Evolutionary conservation across 2,797 vertebrate genomes (phyloP), one percentile per base, ranked within the genome.

Genomic region (Sebastes matsubarae): DNA sequence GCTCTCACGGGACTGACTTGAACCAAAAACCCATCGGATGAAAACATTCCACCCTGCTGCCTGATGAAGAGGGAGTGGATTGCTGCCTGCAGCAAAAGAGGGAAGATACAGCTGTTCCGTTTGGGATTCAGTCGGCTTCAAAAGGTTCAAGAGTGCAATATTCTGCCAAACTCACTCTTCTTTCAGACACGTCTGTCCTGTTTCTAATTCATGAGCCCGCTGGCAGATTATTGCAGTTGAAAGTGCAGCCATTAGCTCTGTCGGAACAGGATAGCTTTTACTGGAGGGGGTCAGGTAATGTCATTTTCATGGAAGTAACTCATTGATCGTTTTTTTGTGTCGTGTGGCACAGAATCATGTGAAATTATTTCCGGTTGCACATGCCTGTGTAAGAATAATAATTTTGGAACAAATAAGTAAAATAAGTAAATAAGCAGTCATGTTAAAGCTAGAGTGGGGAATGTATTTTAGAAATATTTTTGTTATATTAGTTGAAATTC

Each of bases 1-100:
- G 57, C 85, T 82, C 80, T 84, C 75, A 68, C 63, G 64, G 88
- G 78, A 80, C 25, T 55, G 68, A 85, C 78, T 75, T 72, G 61
- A 83, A 90, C 77, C 84, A 81, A 79, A 84, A 82, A 67, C 27
- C 67, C 70, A 75, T 69, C 0, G 66, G 78, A 79, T 77, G 84
- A 80, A 90, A 90, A 72, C 81, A 77, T 80, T 86, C 87, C 82
- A 87, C 81, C 89, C 91, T 75, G 84, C 83, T 85, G 90, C 81
- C 83, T 72, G 79, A 90, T 78, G 77, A 83, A 83, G 88, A 84
- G 67, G 67, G 71, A 77, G 77, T 58, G 65, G 78, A 84, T 89
- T 27, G 67, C 77, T 72, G 85, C 87, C 84, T 72, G 60, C 1
- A 65, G 91, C 85, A 25, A 71, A 78, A 74, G 70, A 61, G 54